Percentiles rank a stretch among this genome's conserved stretches.
phyloP scores from a whole-genome alignment of 1,140 invertebrate species.

The Drosophila insularis region DNA sequence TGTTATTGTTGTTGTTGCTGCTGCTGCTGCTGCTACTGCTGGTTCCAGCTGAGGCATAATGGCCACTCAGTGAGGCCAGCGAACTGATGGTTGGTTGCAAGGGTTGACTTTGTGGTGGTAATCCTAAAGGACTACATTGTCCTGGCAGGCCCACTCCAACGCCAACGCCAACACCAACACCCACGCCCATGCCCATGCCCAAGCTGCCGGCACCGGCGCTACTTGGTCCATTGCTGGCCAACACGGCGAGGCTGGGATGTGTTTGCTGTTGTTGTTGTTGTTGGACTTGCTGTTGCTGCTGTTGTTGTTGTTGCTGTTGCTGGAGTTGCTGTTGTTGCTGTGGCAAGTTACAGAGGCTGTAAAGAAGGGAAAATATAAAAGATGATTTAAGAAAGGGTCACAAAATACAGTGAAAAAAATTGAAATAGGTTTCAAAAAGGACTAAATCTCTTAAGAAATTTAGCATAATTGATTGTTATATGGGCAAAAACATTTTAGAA shows the following conservation, averaged over 20 bases:
- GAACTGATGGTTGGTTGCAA: constrained; percentile 73
- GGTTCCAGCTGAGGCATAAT: constrained; percentile 42
- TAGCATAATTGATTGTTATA: no score
- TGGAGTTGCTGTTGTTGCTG: constrained; percentile 54
- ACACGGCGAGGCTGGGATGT: constrained; percentile 62
- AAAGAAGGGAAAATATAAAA: constrained; percentile 3
- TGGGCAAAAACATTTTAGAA: no score
- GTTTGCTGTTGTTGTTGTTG: constrained; percentile 61
- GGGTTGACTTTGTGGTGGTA: constrained; percentile 77
- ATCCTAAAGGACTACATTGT: constrained; percentile 66
- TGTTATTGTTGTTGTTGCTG: constrained; percentile 33
- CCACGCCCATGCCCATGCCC: constrained; percentile 62
- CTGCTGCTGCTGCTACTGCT: constrained; percentile 1
- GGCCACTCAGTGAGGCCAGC: constrained; percentile 60
- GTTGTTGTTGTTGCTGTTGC: constrained; percentile 48
- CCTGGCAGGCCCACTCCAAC: constrained; percentile 55
- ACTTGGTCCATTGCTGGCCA: constrained; percentile 76
- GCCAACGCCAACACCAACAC: constrained; percentile 20
- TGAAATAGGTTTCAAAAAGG: no score
- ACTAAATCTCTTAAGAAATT: no score
- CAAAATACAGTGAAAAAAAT: constrained; percentile 1
- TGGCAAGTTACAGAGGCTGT: constrained; percentile 66
- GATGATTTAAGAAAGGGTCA: constrained; percentile 1
- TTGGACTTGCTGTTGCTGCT: constrained; percentile 49
- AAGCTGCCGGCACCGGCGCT: constrained; percentile 63